Base-by-base conservation (phyloP, 1,140 invertebrate genomes). In the Anastrepha obliqua region DNA sequence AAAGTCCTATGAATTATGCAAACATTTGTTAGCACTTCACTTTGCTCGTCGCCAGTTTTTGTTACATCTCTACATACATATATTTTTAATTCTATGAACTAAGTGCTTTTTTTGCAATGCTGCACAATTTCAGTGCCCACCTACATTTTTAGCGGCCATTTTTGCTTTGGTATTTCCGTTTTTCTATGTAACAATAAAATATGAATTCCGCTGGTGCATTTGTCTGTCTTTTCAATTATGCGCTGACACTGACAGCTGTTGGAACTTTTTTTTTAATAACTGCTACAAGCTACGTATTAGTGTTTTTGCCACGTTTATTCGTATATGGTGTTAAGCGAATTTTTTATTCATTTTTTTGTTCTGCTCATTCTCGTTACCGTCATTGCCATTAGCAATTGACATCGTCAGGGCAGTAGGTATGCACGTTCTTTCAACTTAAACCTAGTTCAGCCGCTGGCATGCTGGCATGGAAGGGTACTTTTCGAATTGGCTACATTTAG, bases 191-290 rank as follows among this genome's bases (percentile, higher is more conserved):
- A 55, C 47, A 81, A 51, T 55, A 81, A 81, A 81, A 81, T 81
- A 20, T 55, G 74, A 81, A 81, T 81, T 81, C 47, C 47, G 2
- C 15, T 81, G 15, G 7, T 58, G 51, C 74, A 81, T 81, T 81
- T 81, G 74, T 81, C 74, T 81, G 74, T 55, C 74, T 81, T 81
- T 81, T 55, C 47, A 81, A 81, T 81, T 81, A 81, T 55, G 74
- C 47, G 47, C 74, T 81, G 47, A 81, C 44, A 81, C 74, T 81
- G 44, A 81, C 74, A 81, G 74, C 47, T 81, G 74, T 81, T 51
- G 74, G 74, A 42, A 11, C 13, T 5, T 74, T 47, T 67, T 67
- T 74, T 74, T 44, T 81, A 62, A 4, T 8, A 8, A 62, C n/a
- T 62, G 15, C n/a, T 17, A 62, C 60, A 55, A 8, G 11, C n/a